phyloP scores from a whole-genome alignment of 2,113 vertebrate species.

The Solenodon paradoxus region DNA sequence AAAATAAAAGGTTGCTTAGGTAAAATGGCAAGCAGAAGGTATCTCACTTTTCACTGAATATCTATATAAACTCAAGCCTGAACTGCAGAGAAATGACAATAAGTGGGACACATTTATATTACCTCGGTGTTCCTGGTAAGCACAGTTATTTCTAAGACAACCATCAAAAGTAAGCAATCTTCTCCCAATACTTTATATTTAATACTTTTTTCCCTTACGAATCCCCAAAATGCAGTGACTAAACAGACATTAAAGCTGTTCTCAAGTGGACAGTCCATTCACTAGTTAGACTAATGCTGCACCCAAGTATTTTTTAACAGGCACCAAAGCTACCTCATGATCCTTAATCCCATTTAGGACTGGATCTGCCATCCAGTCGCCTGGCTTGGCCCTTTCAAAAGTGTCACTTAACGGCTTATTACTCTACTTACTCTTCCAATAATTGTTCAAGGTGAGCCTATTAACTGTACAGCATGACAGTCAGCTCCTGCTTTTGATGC shows the following conservation, averaged over 20 bases:
- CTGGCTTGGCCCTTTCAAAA: background rate
- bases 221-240: background rate
- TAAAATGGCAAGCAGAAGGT: background rate
- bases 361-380: background rate
- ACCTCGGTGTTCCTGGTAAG: background rate
- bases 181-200: background rate
- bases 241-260: background rate
- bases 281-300: too few relatives aligned
- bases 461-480: background rate
- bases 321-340: background rate
- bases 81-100: background rate
- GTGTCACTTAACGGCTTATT: background rate
- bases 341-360: background rate
- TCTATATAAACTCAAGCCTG: background rate
- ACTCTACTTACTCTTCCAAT: background rate
- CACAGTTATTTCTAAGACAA: slow-evolving; percentile 7
- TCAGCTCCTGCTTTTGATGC: background rate
- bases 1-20: background rate
- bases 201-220: background rate
- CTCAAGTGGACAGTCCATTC: too few relatives aligned
- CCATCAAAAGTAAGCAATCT: background rate
- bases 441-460: background rate
- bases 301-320: too few relatives aligned
- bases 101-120: background rate
- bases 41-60: background rate